A percentile compares a stretch with the other conserved stretches of the same genome.
These are phyloP conservation scores for Fabriciana adippe DNA, from an alignment of 2,888 invertebrate species.

Conservation along the genomic window DNA sequence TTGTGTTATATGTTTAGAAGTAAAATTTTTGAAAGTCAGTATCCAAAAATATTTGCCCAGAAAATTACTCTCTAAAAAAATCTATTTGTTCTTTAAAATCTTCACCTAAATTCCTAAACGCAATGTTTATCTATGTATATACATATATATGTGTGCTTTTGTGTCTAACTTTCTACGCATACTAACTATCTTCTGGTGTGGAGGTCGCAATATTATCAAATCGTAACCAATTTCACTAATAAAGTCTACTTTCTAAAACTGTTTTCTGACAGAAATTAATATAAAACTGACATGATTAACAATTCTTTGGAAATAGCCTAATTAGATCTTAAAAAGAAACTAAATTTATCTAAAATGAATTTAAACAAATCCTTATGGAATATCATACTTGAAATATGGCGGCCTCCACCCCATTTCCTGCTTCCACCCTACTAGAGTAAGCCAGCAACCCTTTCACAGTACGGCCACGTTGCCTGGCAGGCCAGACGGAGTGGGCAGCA, in stretches of 20 bases:
- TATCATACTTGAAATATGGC: conserved; percentile 20
- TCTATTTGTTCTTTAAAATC: conserved; percentile 7
- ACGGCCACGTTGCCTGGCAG: conserved; percentile 85
- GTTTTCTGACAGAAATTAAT: too few relatives aligned
- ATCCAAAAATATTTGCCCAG: not conserved
- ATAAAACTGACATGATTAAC: too few relatives aligned
- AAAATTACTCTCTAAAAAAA: not conserved
- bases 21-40: not conserved
- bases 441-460: conserved; percentile 79
- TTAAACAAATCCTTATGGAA: not conserved
- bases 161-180: conserved; percentile 47
- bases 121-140: conserved; percentile 14
- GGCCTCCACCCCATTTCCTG: conserved; percentile 58
- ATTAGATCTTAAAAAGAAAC: not conserved
- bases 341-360: too few relatives aligned
- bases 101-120: conserved; percentile 11
- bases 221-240: too few relatives aligned
- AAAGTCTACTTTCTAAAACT: too few relatives aligned
- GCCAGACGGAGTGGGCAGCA: conserved; percentile 99
- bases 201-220: conserved; percentile 53
- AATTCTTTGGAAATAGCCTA: not conserved
- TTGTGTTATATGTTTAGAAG: conserved; percentile 10
- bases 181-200: conserved; percentile 68
- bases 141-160: conserved; percentile 27
- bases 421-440: conserved; percentile 80